Evolutionary conservation across 2,888 invertebrate genomes (phyloP).

Genomic region (Frankliniella fusca): DNA sequence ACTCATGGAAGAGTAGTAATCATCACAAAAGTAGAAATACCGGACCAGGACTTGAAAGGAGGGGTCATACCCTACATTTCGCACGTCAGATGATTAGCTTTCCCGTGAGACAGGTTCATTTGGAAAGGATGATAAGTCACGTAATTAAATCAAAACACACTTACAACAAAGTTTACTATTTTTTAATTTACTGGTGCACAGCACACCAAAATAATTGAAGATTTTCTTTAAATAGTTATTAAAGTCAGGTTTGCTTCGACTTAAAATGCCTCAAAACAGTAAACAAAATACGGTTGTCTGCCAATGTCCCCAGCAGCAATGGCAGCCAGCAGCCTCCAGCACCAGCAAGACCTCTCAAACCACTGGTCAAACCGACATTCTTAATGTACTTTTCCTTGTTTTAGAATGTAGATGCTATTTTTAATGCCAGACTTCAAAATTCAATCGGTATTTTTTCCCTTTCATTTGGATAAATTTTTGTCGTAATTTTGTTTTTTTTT

Average conservation of each 20-base stretch:
- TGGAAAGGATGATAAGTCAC: neutral
- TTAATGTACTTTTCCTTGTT: no score
- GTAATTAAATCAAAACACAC: neutral
- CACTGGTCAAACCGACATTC: no score
- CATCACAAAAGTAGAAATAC: neutral
- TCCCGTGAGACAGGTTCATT: neutral
- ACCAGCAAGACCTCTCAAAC: no score
- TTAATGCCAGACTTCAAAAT: no score
- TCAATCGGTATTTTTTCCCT: no score
- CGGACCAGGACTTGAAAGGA: neutral
- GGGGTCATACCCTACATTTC: constrained; percentile 9
- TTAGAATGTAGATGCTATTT: no score
- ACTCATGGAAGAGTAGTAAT: neutral
- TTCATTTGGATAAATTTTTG: no score
- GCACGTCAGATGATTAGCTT: neutral
- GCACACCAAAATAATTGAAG: neutral
- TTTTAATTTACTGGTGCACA: neutral
- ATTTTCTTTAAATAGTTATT: neutral
- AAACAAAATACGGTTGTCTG: neutral
- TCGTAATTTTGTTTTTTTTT: no score
- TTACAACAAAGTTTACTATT: neutral
- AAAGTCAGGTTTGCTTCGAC: neutral
- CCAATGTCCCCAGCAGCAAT: no score
- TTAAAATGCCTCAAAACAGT: neutral
- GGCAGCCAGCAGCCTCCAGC: no score